phyloP scores from a whole-genome alignment of 1,140 invertebrate species.

The Caenorhabditis tropicalis region DNA sequence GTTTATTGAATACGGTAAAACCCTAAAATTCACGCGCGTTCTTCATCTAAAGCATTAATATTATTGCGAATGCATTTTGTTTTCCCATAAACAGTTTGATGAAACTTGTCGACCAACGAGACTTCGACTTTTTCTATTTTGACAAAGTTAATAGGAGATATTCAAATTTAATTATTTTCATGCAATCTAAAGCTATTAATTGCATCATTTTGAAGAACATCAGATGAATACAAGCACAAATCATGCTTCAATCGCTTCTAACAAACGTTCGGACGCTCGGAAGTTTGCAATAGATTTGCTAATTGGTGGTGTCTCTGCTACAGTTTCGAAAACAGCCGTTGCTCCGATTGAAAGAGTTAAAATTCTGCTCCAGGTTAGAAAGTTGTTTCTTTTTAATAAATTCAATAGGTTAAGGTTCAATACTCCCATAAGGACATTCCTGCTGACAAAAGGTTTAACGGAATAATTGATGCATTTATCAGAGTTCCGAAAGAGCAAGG shows the following conservation, averaged over 20 bases:
- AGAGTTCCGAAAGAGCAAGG: constrained; percentile 48
- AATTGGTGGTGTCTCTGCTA: constrained; percentile 47
- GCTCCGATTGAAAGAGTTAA: constrained; percentile 92
- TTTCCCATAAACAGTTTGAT: not conserved
- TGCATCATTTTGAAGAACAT: not conserved
- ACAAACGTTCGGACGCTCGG: not conserved
- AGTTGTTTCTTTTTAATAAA: constrained; percentile 75
- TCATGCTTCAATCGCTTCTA: not conserved
- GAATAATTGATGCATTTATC: constrained; percentile 40
- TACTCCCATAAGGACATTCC: constrained; percentile 53
- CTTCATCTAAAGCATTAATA: not conserved
- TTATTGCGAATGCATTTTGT: not conserved
- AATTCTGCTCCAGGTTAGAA: constrained; percentile 79
- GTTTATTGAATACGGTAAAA: not conserved
- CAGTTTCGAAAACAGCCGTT: constrained; percentile 75
- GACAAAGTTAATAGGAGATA: too few species aligned
- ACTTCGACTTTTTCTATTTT: too few species aligned
- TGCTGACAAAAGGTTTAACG: constrained; percentile 56
- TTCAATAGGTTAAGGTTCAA: constrained; percentile 46
- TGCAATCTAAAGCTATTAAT: not conserved
- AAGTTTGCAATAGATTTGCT: constrained; percentile 10
- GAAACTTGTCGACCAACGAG: too few species aligned
- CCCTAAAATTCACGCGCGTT: not conserved
- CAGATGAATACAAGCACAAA: not conserved
- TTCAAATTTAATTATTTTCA: too few species aligned